These are phyloP conservation scores for Sebastolobus altivelis DNA, from an alignment of 2,797 vertebrate genomes.

Conservation along the genomic window DNA sequence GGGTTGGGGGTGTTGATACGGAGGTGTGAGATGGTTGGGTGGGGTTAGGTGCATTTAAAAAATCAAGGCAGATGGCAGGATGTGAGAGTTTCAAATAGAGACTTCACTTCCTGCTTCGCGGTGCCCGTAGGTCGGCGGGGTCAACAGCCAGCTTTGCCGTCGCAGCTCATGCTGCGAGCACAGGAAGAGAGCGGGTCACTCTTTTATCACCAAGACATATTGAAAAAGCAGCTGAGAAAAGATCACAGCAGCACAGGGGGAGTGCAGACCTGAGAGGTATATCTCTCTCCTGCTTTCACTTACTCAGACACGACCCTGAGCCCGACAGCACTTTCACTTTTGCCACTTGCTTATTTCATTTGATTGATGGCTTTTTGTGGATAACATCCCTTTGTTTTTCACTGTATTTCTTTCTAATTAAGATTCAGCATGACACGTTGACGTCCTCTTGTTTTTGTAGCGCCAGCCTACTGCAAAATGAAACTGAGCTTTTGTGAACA, in stretches of 20 bases:
- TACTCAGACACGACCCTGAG: slow-evolving; percentile 61
- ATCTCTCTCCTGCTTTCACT: slow-evolving; percentile 66
- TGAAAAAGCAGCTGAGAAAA: slow-evolving; percentile 71
- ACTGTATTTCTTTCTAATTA: slow-evolving; percentile 61
- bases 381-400: slow-evolving; percentile 62
- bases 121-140: slow-evolving; percentile 61
- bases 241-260: slow-evolving; percentile 64
- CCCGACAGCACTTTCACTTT: slow-evolving; percentile 72
- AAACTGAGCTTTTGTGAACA: slow-evolving; percentile 47
- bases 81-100: slow-evolving; percentile 66
- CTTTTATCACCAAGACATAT: slow-evolving; percentile 75
- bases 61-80: slow-evolving; percentile 72
- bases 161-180: slow-evolving; percentile 46
- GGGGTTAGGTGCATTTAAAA: slow-evolving; percentile 42
- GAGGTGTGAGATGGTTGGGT: slow-evolving; percentile 11
- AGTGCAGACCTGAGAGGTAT: slow-evolving; percentile 59
- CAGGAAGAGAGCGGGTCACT: slow-evolving; percentile 72
- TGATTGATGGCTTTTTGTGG: slow-evolving; percentile 72
- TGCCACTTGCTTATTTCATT: slow-evolving; percentile 66
- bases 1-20: slow-evolving; percentile 11
- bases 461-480: slow-evolving; percentile 45
- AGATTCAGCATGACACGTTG: slow-evolving; percentile 50
- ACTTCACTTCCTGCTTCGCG: slow-evolving; percentile 64
- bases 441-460: slow-evolving; percentile 49
- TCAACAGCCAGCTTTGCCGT: slow-evolving; percentile 71